These are phyloP conservation scores for Neelides folsomi DNA, from an alignment of 2,888 invertebrate genomes.

Conservation along the genomic window DNA sequence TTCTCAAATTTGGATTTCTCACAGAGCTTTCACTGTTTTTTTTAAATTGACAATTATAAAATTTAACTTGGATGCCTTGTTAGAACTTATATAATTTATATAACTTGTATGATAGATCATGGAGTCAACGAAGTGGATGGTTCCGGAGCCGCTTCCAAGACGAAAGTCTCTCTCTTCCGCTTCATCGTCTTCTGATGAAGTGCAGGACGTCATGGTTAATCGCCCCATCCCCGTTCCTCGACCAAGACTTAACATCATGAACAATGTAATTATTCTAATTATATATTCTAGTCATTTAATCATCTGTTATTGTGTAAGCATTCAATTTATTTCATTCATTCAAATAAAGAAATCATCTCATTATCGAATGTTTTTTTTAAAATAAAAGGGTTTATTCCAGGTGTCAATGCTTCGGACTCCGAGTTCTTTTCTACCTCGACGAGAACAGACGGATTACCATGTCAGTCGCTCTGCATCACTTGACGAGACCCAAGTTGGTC, in stretches of 20 bases:
- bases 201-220: conserved; percentile 15
- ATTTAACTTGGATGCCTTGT: too few species aligned
- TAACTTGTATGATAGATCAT: too few species aligned
- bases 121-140: conserved; percentile 33
- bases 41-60: too few species aligned
- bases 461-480: conserved; percentile 9
- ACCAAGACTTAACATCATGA: conserved; percentile 25
- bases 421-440: conserved; percentile 28
- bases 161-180: conserved; percentile 46
- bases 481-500: background rate
- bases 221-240: conserved; percentile 24
- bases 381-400: too few species aligned
- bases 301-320: background rate
- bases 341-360: background rate
- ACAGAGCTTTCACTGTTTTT: too few species aligned
- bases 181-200: conserved; percentile 24
- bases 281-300: background rate
- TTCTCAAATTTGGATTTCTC: too few species aligned
- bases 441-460: conserved; percentile 24
- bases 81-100: too few species aligned
- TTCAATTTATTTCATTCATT: background rate
- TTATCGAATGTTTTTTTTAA: background rate
- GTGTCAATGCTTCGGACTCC: conserved; percentile 27
- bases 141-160: conserved; percentile 53
- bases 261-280: conserved; percentile 19